These are phyloP conservation scores for Heteractis magnifica DNA, from an alignment of 92 coral and sea anemone genomes.

Conservation along the genomic window DNA sequence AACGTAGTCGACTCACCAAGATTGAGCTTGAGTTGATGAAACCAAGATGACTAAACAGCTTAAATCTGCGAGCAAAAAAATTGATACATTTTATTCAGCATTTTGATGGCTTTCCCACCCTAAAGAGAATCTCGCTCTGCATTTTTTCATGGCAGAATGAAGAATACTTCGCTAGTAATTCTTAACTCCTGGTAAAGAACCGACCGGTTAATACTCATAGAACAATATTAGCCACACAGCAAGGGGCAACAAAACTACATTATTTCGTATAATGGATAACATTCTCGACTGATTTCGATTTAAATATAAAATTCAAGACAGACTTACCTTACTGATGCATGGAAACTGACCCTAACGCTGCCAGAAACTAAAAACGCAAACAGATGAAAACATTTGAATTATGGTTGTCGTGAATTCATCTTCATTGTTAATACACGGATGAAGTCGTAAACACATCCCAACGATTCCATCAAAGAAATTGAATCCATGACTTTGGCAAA, in stretches of 20 bases:
- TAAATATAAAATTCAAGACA: background rate
- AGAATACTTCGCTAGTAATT: background rate
- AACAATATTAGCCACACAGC: background rate
- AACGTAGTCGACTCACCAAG: background rate
- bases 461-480: background rate
- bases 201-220: background rate
- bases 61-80: background rate
- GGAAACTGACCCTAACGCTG: slow-evolving; percentile 14
- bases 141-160: background rate
- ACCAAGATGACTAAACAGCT: background rate
- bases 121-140: background rate
- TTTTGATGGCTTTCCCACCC: too few relatives aligned
- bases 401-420: background rate
- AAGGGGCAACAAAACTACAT: background rate
- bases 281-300: background rate
- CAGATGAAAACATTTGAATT: background rate
- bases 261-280: background rate
- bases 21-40: background rate
- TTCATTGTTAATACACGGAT: background rate
- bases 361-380: slow-evolving; percentile 1
- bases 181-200: background rate
- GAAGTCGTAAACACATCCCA: background rate
- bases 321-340: slow-evolving; percentile 23
- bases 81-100: background rate
- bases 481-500: background rate